phyloP scores from a whole-genome alignment of 2,888 invertebrate genomes.

The Drosophila kanekoi region DNA sequence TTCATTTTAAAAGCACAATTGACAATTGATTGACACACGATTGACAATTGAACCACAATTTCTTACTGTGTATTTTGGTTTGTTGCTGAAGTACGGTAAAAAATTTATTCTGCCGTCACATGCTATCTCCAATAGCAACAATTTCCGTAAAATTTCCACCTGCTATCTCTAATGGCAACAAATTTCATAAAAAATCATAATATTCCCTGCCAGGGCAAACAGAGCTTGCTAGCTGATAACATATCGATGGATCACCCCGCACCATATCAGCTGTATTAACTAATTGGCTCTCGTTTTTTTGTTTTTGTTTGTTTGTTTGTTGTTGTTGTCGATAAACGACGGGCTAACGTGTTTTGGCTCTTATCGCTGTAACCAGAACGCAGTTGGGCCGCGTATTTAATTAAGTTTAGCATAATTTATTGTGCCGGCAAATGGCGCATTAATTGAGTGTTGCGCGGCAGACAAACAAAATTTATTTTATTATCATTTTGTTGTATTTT shows the following conservation, averaged over 20 bases:
- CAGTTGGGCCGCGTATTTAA: slow-evolving; percentile 9
- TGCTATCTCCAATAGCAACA: too few species aligned
- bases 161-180: neutral
- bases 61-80: neutral
- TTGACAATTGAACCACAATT: neutral
- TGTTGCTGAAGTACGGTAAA: too few species aligned
- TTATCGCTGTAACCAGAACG: slow-evolving; percentile 2
- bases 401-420: slow-evolving; percentile 28
- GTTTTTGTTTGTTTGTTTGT: too few species aligned
- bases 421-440: slow-evolving; percentile 21
- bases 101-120: too few species aligned
- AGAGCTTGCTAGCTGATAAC: slow-evolving; percentile 13
- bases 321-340: slow-evolving; percentile 18
- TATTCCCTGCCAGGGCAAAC: slow-evolving; percentile 1
- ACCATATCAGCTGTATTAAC: slow-evolving; percentile 9
- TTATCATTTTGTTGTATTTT: slow-evolving; percentile 32
- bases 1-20: neutral
- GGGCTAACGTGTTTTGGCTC: slow-evolving; percentile 1
- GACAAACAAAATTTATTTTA: slow-evolving; percentile 30
- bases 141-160: too few species aligned
- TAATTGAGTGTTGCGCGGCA: slow-evolving; percentile 22
- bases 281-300: slow-evolving; percentile 22
- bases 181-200: neutral
- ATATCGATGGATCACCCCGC: slow-evolving; percentile 1
- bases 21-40: too few species aligned